A percentile compares a stretch with the other conserved stretches of the same genome.
phyloP scores from a whole-genome alignment of 2,797 vertebrate species.

The Anabas testudineus region DNA sequence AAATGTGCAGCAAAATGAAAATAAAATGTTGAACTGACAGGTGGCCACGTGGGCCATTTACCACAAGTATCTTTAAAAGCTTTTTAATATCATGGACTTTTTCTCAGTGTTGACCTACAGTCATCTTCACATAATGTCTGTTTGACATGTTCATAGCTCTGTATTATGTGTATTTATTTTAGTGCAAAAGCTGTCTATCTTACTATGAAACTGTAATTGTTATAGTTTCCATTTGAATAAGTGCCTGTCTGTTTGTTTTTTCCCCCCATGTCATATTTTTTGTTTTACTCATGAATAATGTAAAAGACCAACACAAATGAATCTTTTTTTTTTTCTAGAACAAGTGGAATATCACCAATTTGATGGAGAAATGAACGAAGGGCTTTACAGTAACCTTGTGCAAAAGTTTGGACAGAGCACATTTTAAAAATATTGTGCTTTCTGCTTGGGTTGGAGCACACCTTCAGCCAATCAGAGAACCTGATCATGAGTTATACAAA shows the following conservation, averaged over 20 bases:
- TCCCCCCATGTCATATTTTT: not conserved
- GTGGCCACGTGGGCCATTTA: conserved; percentile 22
- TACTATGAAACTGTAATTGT: not conserved
- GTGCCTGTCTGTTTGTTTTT: not conserved
- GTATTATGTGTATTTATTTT: conserved; percentile 5
- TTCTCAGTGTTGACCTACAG: conserved; percentile 23
- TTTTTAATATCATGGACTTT: conserved; percentile 47
- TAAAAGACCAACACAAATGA: not conserved
- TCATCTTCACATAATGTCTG: not conserved
- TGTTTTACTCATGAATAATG: not conserved
- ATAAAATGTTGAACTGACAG: conserved; percentile 2
- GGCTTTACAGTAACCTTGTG: no score
- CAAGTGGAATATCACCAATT: not conserved
- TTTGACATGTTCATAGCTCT: not conserved
- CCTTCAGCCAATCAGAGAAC: no score
- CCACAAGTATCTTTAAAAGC: conserved; percentile 43
- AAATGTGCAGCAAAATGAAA: conserved; percentile 5
- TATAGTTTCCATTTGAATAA: not conserved
- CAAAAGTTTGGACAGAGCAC: not conserved
- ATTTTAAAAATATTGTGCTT: not conserved
- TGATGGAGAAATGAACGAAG: not conserved
- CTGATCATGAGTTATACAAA: no score
- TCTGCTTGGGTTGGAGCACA: no score
- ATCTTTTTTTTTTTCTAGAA: not conserved
- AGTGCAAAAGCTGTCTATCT: not conserved